Conservation (phyloP, 2,113 vertebrate genomes). For the Macheiramphus alcinus region DNA sequence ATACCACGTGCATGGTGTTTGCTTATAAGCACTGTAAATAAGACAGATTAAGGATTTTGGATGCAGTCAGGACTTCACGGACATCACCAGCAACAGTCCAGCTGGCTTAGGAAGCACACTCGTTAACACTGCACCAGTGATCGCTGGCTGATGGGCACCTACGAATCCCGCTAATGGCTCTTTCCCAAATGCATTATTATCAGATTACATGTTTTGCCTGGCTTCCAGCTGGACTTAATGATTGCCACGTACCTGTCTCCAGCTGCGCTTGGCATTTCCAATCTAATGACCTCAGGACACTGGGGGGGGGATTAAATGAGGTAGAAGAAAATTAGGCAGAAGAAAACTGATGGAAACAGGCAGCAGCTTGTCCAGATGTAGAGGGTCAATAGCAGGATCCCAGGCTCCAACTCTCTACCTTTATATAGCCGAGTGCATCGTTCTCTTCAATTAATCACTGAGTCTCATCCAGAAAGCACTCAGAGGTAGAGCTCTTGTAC, state of each 20-base stretch:
- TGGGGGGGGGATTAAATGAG: neutral
- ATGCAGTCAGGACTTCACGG: neutral
- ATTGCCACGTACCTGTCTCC: neutral
- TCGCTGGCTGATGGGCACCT: neutral
- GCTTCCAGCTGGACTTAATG: neutral
- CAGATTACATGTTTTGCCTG: neutral
- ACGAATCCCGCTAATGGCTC: neutral
- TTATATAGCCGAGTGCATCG: fast-evolving
- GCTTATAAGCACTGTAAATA: neutral
- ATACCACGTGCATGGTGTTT: neutral
- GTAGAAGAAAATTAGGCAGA: neutral
- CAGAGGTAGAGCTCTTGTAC: neutral
- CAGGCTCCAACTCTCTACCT: neutral
- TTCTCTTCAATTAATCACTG: neutral
- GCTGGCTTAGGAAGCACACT: neutral
- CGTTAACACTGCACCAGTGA: neutral
- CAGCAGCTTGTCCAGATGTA: neutral
- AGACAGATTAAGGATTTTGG: neutral
- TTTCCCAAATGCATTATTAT: neutral
- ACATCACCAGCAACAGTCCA: neutral
- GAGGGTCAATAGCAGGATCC: neutral
- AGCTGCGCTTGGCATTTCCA: neutral
- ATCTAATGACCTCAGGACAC: neutral
- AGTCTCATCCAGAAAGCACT: neutral
- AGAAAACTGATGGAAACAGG: neutral